Base-by-base conservation (phyloP, 2,888 invertebrate genomes). In the Apeira syringaria region DNA sequence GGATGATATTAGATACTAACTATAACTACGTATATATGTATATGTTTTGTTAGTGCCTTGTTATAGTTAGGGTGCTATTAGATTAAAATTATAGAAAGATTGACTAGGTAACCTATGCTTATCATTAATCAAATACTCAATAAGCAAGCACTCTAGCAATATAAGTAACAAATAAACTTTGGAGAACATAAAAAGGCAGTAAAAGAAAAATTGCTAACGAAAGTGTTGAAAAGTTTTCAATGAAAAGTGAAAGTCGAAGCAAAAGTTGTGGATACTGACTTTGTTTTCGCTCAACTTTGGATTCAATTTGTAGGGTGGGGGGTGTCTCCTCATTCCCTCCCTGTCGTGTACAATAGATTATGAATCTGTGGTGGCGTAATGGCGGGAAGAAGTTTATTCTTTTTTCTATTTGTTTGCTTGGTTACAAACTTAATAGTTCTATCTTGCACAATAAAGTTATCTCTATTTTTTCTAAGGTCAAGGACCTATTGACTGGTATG, bases 251-350 rank as follows among this genome's bases (percentile, higher is more conserved):
- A 74, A 88, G 81, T 77, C 61, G 47, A 37, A 53, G 76, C 66
- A 68, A 80, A 87, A 86, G 80, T 88, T 86, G 70, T 59, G 63
- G 38, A 20, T 15, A 35, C 61, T 49, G 76, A 83, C 80, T 82
- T 85, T 87, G 87, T 87, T 87, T 76, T 74, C 77, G 64, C 59
- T 28, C 66, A 83, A 87, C 78, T 86, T 84, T 71, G 69, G 68
- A 80, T 82, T 79, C 82, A 78, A 83, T 85, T 80, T 74, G 72
- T 68, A 52, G 74, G 75, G 65, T 56, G 65, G 61, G 22, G 37
- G 56, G 46, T 49, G 58, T 53, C 57, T 36, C 64, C 52, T 61
- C 53, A 6, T 17, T 29, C 6, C 60, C 50, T 53, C 55, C 44
- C 63, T 53, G 3, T 5, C 38, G 59, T 57, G 65, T 32, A 68